phyloP scores from a whole-genome alignment of 2,888 invertebrate species.

The Athalia circularis region DNA sequence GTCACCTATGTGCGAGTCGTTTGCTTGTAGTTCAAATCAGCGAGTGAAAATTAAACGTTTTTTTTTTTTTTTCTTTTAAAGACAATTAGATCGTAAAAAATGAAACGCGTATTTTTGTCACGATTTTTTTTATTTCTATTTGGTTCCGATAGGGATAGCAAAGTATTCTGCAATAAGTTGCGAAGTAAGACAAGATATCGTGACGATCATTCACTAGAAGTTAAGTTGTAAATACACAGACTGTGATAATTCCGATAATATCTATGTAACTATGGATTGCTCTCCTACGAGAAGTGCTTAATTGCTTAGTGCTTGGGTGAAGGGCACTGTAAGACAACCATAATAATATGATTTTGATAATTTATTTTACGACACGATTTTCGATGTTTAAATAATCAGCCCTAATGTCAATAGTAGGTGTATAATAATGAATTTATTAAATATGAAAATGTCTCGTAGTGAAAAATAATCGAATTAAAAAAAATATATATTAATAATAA shows the following conservation, averaged over 20 bases:
- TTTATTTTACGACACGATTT: slow-evolving; percentile 51
- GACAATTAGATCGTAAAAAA: slow-evolving; percentile 7
- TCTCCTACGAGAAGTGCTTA: slow-evolving; percentile 55
- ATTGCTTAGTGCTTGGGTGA: slow-evolving; percentile 47
- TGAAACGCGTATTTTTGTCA: neutral
- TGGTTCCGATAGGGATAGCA: slow-evolving; percentile 4
- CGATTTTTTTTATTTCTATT: neutral
- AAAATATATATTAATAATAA: neutral
- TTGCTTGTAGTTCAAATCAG: slow-evolving; percentile 6
- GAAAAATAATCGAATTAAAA: neutral
- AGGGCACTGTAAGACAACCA: slow-evolving; percentile 46
- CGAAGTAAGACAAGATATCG: slow-evolving; percentile 17
- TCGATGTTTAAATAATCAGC: slow-evolving; percentile 17
- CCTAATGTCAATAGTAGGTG: slow-evolving; percentile 25
- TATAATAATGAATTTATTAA: neutral
- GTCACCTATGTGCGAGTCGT: neutral
- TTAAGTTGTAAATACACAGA: slow-evolving; percentile 74
- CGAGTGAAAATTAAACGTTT: neutral
- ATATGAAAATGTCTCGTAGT: slow-evolving; percentile 4
- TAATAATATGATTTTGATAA: slow-evolving; percentile 51
- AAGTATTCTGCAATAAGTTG: slow-evolving; percentile 12
- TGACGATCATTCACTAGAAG: slow-evolving; percentile 54
- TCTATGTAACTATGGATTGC: slow-evolving; percentile 63
- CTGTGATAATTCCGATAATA: slow-evolving; percentile 73
- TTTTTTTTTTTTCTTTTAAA: neutral